Evolutionary conservation across 1,140 invertebrate species (phyloP).

Genomic region (Drosophila ogumai): DNA sequence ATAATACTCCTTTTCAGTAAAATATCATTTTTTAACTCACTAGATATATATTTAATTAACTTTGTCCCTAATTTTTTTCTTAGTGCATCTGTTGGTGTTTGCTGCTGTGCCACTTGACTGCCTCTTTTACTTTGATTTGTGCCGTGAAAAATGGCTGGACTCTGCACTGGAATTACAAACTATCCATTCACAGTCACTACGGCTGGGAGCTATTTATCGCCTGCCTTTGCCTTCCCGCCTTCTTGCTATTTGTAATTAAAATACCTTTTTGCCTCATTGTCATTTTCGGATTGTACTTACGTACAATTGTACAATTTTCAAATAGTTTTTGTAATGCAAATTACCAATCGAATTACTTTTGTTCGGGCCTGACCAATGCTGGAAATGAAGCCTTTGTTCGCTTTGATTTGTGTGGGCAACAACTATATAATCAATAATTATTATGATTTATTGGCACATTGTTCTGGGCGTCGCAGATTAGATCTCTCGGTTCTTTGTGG

Average conservation of each 20-base stretch:
- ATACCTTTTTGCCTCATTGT: constrained; percentile 63
- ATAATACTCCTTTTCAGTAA: not conserved
- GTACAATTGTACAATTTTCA: constrained; percentile 46
- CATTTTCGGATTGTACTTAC: constrained; percentile 38
- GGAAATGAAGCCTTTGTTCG: constrained; percentile 43
- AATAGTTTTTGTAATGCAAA: constrained; percentile 52
- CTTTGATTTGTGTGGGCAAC: constrained; percentile 39
- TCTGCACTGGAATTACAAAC: constrained; percentile 45
- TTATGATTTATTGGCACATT: constrained; percentile 52
- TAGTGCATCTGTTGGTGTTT: constrained; percentile 15
- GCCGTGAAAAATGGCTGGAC: constrained; percentile 62
- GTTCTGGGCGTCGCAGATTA: constrained; percentile 33
- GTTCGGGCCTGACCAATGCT: constrained; percentile 34
- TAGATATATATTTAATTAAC: too few species aligned
- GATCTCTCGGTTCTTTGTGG: constrained; percentile 22
- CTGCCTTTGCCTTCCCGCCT: constrained; percentile 17
- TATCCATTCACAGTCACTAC: constrained; percentile 31
- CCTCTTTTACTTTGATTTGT: constrained; percentile 73
- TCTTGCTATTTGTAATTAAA: constrained; percentile 62
- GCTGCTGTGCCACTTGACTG: constrained; percentile 66
- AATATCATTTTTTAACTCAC: too few species aligned
- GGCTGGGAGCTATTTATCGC: constrained; percentile 49
- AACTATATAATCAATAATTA: constrained; percentile 47
- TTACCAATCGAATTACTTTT: constrained; percentile 47
- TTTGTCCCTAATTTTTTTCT: not conserved